phyloP scores from a whole-genome alignment of 2,888 invertebrate genomes.

The Drosophila neoperkinsi region DNA sequence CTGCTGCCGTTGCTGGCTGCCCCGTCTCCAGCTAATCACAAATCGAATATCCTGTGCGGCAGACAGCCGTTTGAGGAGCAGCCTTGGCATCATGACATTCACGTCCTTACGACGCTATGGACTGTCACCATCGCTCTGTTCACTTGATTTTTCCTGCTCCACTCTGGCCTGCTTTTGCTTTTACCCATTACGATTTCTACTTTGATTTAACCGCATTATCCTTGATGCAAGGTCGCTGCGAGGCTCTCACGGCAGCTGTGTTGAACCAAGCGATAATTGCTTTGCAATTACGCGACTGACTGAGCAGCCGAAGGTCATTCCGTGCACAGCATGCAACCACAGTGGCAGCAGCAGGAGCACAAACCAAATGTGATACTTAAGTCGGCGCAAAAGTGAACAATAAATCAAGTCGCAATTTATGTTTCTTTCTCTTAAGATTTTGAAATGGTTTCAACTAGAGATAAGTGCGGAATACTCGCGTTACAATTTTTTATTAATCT shows the following conservation, averaged over 20 bases:
- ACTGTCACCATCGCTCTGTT: constrained; percentile 39
- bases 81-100: constrained; percentile 52
- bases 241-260: constrained; percentile 12
- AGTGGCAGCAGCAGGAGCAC: background rate
- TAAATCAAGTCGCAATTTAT: background rate
- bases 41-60: constrained; percentile 47
- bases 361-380: constrained; percentile 16
- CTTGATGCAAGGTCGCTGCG: constrained; percentile 40
- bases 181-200: background rate
- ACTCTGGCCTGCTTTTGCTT: constrained; percentile 4
- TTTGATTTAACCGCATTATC: constrained; percentile 60
- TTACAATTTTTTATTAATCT: background rate
- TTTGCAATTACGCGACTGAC: constrained; percentile 47
- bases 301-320: constrained; percentile 31
- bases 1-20: background rate
- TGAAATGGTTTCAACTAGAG: background rate
- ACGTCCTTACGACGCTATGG: constrained; percentile 8
- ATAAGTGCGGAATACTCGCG: background rate
- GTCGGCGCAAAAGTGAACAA: background rate
- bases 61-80: constrained; percentile 29
- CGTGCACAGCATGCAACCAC: background rate
- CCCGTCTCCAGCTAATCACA: constrained; percentile 7
- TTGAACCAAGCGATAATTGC: constrained; percentile 47
- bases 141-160: constrained; percentile 50
- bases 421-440: background rate